These are phyloP conservation scores for Hippoglossus hippoglossus DNA, from an alignment of 2,797 vertebrate genomes.

Conservation along the genomic window DNA sequence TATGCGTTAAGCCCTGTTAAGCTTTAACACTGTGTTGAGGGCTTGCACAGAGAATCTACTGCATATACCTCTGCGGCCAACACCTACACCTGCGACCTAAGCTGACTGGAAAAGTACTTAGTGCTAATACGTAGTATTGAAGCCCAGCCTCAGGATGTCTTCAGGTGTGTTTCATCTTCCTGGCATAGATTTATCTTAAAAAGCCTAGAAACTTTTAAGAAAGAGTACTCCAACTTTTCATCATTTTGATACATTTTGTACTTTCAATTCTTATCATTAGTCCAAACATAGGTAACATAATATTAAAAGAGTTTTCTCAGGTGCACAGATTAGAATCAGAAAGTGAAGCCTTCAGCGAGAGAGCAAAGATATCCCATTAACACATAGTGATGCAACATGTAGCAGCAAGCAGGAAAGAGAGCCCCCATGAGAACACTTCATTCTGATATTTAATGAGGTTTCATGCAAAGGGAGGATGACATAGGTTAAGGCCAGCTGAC, in stretches of 20 bases:
- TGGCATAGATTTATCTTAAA: neutral
- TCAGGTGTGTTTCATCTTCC: neutral
- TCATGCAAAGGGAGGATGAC: slow-evolving; percentile 32
- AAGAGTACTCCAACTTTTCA: neutral
- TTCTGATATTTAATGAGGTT: slow-evolving; percentile 48
- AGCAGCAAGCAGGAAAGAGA: slow-evolving; percentile 45
- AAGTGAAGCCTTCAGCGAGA: slow-evolving; percentile 34
- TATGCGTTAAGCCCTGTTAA: slow-evolving; percentile 36
- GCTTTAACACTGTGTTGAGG: slow-evolving; percentile 15
- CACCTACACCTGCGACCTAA: slow-evolving; percentile 33
- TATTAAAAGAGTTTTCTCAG: slow-evolving; percentile 40
- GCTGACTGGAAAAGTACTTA: slow-evolving; percentile 18
- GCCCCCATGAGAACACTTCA: slow-evolving; percentile 21
- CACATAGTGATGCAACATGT: slow-evolving; percentile 47
- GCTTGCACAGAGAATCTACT: slow-evolving; percentile 7
- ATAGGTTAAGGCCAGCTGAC: slow-evolving; percentile 37
- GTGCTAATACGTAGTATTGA: slow-evolving; percentile 2
- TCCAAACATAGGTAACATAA: slow-evolving; percentile 25
- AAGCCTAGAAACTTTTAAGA: too few relatives aligned
- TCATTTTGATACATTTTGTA: slow-evolving; percentile 35
- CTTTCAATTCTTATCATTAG: slow-evolving; percentile 33
- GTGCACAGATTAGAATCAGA: slow-evolving; percentile 43
- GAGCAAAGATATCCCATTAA: slow-evolving; percentile 30
- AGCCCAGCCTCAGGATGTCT: neutral
- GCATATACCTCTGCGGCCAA: neutral